Base-by-base conservation (phyloP, 2,113 vertebrate species). In the Oceanites oceanicus region DNA sequence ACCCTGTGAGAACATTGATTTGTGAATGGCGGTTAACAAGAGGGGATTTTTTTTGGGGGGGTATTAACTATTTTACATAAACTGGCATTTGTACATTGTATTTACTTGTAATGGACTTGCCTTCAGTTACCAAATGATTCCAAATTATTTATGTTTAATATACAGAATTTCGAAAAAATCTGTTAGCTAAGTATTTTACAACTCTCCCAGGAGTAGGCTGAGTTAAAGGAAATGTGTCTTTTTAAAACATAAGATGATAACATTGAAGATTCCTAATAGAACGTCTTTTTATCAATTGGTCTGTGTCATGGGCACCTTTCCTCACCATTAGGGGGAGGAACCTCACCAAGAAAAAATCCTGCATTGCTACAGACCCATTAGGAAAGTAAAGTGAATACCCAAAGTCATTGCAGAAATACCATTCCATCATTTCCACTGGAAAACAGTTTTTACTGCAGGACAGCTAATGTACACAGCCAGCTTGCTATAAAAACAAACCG, bases 61-160 rank as follows among this genome's bases (percentile, higher is more conserved):
- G 38, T 38, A 38, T 38, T 38, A 55, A 73, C 3, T 3, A 49
- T 88, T 72, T 86, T 73, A 40, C 30, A 2, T 1, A 45, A 66
- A 58, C 5, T 0, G 0, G 4, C 0, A 0, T 76, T 68, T 79
- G 11, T 56, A 55, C 9, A 1, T 58, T 63, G 25, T 13, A 11
- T 71, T 73, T 77, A 38, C 52, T 81, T 63, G 22, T 53, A 73
- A 45, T 0, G 0, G n/a, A 29, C 44, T 61, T 62, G 15, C 52
- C 17, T 58, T 66, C 38, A 10, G 36, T 44, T 61, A 76, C 20
- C 8, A 52, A 67, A 38, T 44, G 1, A 75, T 59, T 81, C 13
- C 25, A 87, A 74, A 59, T 26, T 66, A 14, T 45, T 42, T 65
- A 25, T 79, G 32, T 73, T 84, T 66, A 63, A 30, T 52, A 36